Evolutionary conservation across 2,113 vertebrate genomes (phyloP), one percentile per base, ranked within the genome.

Genomic region (Rutilus rutilus): DNA sequence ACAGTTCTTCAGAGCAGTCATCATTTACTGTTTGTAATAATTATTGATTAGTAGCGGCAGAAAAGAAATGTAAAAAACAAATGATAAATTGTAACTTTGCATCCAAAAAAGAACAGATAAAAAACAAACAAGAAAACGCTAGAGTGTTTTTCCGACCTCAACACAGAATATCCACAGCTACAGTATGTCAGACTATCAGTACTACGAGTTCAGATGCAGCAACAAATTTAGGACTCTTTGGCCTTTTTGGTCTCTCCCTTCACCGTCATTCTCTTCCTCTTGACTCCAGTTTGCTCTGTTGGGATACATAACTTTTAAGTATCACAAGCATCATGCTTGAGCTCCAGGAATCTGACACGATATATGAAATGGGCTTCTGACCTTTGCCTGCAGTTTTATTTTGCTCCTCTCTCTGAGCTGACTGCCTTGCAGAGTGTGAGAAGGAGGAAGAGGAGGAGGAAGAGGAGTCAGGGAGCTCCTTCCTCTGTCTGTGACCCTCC

Each of bases 171-270:
- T 45, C 17, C 65, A 50, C 73, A 52, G 50, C 78, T 69, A 54
- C 59, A 54, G 25, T 64, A 76, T 23, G 23, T 64, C 27, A 64
- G 21, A 45, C 30, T 73, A 54, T 42, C 59, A 62, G 69, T 76
- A 47, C 12, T 39, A 64, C 54, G 21, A 36, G 45, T 36, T 54
- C 45, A 67, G 54, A 78, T 67, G 45, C 9, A 10, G 30, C 67
- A 45, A 79, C 42, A 74, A 83, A 52, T 57, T 87, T 86, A 89
- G 8, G 73, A 87, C 17, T 88, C 87, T 69, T 80, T 90, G 77
- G 78, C 7, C 78, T 91, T 91, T 83, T 89, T 91, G 23, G 85
- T 83, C 50, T 89, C 90, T 15, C 87, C 67, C 15, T 86, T 78
- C 65, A 67, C 45, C 6, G 83, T 60, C 27, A 78, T 75, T 73